These are phyloP conservation scores for Cettia cetti DNA, from an alignment of 2,113 vertebrate genomes.

Conservation along the genomic window DNA sequence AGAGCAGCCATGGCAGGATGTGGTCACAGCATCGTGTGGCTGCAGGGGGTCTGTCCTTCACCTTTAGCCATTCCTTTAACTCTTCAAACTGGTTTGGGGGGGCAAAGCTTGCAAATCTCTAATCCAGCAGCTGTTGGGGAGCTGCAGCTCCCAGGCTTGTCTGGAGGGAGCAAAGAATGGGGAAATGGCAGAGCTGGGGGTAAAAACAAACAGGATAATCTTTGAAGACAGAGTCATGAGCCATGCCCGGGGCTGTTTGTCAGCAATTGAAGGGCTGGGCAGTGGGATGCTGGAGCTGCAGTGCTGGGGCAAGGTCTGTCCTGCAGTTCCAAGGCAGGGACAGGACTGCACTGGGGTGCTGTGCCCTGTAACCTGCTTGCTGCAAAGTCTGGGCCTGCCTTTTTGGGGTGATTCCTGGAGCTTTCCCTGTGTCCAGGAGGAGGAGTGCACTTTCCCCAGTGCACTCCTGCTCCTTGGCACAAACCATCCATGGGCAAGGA, in stretches of 20 bases:
- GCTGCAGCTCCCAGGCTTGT: not conserved
- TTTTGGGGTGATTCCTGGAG: not conserved
- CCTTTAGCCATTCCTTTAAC: not conserved
- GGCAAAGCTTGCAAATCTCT: not conserved
- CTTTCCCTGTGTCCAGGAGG: not conserved
- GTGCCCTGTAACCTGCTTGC: not conserved
- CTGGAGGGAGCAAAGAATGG: not conserved
- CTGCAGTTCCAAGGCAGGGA: not conserved
- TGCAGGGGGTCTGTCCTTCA: not conserved
- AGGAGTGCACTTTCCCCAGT: not conserved
- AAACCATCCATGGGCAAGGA: not conserved
- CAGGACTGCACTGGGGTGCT: fast-evolving
- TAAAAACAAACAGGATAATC: fast-evolving
- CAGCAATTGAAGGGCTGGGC: not conserved
- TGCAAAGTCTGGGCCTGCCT: not conserved
- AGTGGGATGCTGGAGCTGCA: not conserved
- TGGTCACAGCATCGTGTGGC: fast-evolving
- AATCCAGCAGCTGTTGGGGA: not conserved
- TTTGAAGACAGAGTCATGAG: not conserved
- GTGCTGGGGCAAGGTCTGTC: not conserved
- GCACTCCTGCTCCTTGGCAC: not conserved
- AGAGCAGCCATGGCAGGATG: not conserved
- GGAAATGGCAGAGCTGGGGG: not conserved
- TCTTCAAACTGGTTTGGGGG: not conserved
- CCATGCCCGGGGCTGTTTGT: fast-evolving